Percentiles rank a stretch among this genome's conserved stretches.
phyloP scores from a whole-genome alignment of 2,797 vertebrate species.

The Lacerta bilineata region DNA sequence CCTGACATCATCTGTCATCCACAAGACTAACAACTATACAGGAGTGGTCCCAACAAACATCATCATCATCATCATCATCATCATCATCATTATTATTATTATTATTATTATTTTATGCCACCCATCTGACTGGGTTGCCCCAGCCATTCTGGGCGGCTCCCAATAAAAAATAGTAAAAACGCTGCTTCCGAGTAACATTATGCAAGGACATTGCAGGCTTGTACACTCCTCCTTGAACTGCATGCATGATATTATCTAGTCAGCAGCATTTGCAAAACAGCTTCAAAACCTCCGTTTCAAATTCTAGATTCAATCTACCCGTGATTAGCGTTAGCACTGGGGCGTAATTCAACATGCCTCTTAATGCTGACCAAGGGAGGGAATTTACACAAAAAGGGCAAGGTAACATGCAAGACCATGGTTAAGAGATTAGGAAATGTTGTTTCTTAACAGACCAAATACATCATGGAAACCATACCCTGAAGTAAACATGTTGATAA shows the following conservation, averaged over 20 bases:
- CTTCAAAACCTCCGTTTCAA: neutral
- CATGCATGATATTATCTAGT: neutral
- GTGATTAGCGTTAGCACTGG: neutral
- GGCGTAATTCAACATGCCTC: neutral
- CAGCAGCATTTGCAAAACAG: too few relatives aligned
- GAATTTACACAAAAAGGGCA: neutral
- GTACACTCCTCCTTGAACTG: neutral
- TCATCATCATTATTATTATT: too few relatives aligned
- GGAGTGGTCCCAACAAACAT: too few relatives aligned
- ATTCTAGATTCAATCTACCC: neutral
- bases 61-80: too few relatives aligned
- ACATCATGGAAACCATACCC: neutral
- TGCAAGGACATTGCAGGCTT: neutral
- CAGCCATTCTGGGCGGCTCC: too few relatives aligned
- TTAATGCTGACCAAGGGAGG: neutral
- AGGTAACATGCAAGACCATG: neutral
- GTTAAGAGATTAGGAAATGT: neutral
- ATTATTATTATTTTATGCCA: too few relatives aligned
- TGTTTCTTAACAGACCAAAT: neutral
- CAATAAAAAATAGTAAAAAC: too few relatives aligned
- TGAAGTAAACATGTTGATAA: constrained; percentile 31
- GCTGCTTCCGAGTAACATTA: too few relatives aligned
- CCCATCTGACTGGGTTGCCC: too few relatives aligned
- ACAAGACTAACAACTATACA: too few relatives aligned
- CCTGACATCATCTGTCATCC: too few relatives aligned